A percentile compares a stretch with the other conserved stretches of the same genome.
phyloP scores from a whole-genome alignment of 1,140 invertebrate species.

The Rhysida immarginata region DNA sequence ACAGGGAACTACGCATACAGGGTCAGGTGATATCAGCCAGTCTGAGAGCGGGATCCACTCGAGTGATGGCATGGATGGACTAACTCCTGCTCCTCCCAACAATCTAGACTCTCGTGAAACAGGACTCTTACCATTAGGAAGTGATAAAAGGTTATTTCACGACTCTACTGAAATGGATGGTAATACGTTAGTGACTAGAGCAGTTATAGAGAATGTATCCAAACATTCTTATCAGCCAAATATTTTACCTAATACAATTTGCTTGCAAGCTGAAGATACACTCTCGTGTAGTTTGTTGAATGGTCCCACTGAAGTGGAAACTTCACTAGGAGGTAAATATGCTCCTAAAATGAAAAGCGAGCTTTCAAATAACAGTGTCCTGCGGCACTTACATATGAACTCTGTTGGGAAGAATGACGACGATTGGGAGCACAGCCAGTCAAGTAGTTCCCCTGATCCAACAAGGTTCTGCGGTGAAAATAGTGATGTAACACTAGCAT shows the following conservation, averaged over 20 bases:
- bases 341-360: not conserved
- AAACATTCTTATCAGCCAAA: not conserved
- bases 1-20: not conserved
- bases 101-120: not conserved
- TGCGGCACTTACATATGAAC: too few species aligned
- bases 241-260: not conserved
- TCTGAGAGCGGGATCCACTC: slow-evolving; percentile 4
- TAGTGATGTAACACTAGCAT: not conserved
- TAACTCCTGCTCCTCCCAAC: not conserved
- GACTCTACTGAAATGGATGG: too few species aligned
- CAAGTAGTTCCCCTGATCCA: not conserved
- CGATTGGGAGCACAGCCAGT: not conserved
- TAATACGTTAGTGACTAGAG: too few species aligned
- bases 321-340: too few species aligned
- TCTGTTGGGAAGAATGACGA: too few species aligned
- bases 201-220: not conserved
- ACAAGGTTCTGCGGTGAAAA: not conserved
- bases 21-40: slow-evolving; percentile 3
- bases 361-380: not conserved
- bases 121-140: too few species aligned
- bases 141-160: too few species aligned
- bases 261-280: not conserved
- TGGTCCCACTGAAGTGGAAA: not conserved
- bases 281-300: not conserved
- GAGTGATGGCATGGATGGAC: not conserved